Evolutionary conservation across 2,888 invertebrate genomes (phyloP).

Genomic region (Lochmaea crataegi): DNA sequence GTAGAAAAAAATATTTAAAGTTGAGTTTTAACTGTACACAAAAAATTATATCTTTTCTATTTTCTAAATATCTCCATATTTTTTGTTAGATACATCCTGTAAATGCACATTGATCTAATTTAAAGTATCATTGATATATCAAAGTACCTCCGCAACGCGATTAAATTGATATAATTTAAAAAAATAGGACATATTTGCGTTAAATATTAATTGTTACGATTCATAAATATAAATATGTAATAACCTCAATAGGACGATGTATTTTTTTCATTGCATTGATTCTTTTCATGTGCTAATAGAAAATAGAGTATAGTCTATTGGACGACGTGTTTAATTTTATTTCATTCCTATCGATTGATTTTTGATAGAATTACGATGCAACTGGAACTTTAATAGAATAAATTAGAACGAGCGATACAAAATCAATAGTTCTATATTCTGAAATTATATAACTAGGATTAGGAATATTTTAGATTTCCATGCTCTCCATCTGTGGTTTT

Average conservation of each 20-base stretch:
- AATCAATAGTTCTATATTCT: no score
- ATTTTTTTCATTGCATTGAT: constrained; percentile 6
- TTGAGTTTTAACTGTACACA: no score
- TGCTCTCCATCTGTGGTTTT: no score
- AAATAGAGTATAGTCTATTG: background rate
- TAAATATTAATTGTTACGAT: constrained; percentile 14
- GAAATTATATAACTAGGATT: no score
- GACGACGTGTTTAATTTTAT: background rate
- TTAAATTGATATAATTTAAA: constrained; percentile 15
- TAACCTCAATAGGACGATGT: constrained; percentile 8
- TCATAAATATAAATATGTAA: constrained; percentile 10
- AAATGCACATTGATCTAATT: constrained; percentile 1
- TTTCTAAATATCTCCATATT: no score
- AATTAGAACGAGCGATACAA: background rate
- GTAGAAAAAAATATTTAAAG: no score
- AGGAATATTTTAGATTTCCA: no score
- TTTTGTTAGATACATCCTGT: background rate
- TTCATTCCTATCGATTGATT: background rate
- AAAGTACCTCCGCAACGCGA: constrained; percentile 9
- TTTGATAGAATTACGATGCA: background rate
- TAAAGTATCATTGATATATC: constrained; percentile 9
- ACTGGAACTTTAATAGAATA: background rate
- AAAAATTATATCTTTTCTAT: no score
- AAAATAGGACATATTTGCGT: constrained; percentile 11
- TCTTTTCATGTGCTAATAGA: background rate